These are phyloP conservation scores for Agrypnus murinus DNA, from an alignment of 2,888 invertebrate genomes.

Conservation along the genomic window DNA sequence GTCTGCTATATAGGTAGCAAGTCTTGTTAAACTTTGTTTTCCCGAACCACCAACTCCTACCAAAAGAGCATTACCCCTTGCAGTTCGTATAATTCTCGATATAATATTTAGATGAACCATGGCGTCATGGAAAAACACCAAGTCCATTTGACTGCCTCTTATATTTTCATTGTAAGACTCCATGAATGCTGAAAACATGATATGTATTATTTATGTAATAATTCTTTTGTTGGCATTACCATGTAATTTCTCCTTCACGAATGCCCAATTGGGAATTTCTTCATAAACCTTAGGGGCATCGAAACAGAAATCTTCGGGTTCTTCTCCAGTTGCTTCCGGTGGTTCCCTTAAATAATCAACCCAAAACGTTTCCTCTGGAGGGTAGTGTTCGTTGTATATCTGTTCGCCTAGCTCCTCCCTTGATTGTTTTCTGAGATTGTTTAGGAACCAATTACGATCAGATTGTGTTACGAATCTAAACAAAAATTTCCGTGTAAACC, in stretches of 20 bases:
- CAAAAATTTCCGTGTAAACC: no score
- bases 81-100: slow-evolving; percentile 86
- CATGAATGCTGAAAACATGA: no score
- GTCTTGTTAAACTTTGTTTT: slow-evolving; percentile 90
- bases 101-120: slow-evolving; percentile 90
- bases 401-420: slow-evolving; percentile 71
- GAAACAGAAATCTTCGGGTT: slow-evolving; percentile 83
- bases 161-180: slow-evolving; percentile 84
- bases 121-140: slow-evolving; percentile 92
- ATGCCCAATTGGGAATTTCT: slow-evolving; percentile 80
- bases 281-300: slow-evolving; percentile 92
- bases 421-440: slow-evolving; percentile 77
- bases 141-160: slow-evolving; percentile 83
- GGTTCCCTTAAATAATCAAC: slow-evolving; percentile 90
- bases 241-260: slow-evolving; percentile 68
- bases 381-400: slow-evolving; percentile 68
- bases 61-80: slow-evolving; percentile 87
- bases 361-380: slow-evolving; percentile 80
- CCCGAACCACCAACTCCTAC: slow-evolving; percentile 95
- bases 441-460: slow-evolving; percentile 85
- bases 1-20: slow-evolving; percentile 90
- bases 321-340: slow-evolving; percentile 86
- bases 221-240: no score
- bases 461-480: slow-evolving; percentile 75
- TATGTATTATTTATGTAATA: no score